Evolutionary conservation across 2,113 vertebrate genomes (phyloP), one percentile per base, ranked within the genome.

Genomic region (Neoarius graeffei): DNA sequence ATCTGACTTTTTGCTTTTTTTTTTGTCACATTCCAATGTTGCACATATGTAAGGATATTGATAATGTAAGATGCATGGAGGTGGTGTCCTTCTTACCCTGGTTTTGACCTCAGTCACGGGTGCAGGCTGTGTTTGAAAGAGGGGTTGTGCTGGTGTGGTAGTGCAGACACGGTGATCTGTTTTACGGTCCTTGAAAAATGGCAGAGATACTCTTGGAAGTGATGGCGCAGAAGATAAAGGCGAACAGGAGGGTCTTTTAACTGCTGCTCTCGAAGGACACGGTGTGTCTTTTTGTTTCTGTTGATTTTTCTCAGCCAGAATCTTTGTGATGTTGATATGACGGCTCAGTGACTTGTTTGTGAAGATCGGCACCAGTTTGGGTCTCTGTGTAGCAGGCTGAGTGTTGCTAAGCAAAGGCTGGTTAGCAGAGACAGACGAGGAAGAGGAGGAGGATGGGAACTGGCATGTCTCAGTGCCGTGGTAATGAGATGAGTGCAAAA

Each of bases 341-440:
- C 64, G 89, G 1, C 91, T 93, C 23, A 94, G 86, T 5, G 91
- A 83, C 57, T 88, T 95, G 89, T 88, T 96, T 91, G 92, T 95
- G 91, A 98, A 97, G 92, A 96, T 89, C 19, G 97, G 97, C 90
- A 96, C 93, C 42, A 92, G 88, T 95, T 93, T 94, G 89, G 96
- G 84, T 23, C 81, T 4, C 27, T 48, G 67, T 56, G 59, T 59
- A 42, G 60, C 60, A 89, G 74, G 83, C 83, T 81, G 42, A 85
- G 60, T 23, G 35, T 83, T n/a, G 62, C 50, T 10, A 9, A 74
- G 5, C 1, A 35, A 19, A 74, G 85, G 80, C 1, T 0, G 4
- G 54, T 83, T 62, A 30, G 17, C 25, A 59, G 52, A 66, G 27
- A 62, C 2, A 11, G 92, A 83, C 42, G 79, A 88, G 71, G 84